Base-by-base conservation (phyloP, 2,888 invertebrate genomes). In the Thyatira batis region DNA sequence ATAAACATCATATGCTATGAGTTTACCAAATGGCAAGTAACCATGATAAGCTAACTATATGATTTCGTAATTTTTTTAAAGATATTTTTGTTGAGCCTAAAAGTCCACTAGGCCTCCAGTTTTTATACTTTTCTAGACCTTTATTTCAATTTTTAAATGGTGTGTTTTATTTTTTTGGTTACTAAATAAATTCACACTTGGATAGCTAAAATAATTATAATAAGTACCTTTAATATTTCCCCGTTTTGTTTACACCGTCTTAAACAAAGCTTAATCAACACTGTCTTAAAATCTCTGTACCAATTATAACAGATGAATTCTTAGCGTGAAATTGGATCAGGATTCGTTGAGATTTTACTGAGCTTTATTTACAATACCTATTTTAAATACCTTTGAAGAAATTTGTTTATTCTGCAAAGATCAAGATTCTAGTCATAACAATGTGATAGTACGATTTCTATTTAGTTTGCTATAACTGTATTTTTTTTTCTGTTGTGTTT, bases 241-340 rank as follows among this genome's bases (percentile, higher is more conserved):
- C 23, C 20, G 45, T 50, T 30, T 30, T 48, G 46, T 27, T 49
- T 49, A 49, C 10, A 44, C 45, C 52, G 54, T 60, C 66, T 65
- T 60, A 54, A 61, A 59, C 58, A 67, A 66, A 62, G 57, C 62
- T 66, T 68, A 66, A 68, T 71, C 62, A 63, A 63, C 55, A 57
- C 53, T 60, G 23, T 45, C 45, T 45, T 45, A 45, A 45, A 56
- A 65, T 72, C 69, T 65, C 78, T 80, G 81, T 81, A 79, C 71
- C 80, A 83, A 84, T 84, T 83, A 79, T 79, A 76, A 78, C 76
- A 76, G 67, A 66, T 69, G 51, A 68, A 63, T 56, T 66, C 64
- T 58, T 63, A 70, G 73, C 84, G 77, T 82, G 72, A 78, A 85
- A 86, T 84, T 80, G 75, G 77, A 78, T 83, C 77, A 77, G 69